Evolutionary conservation across 2,797 vertebrate species (phyloP).

Genomic region (Mormyrops boulengeri): DNA sequence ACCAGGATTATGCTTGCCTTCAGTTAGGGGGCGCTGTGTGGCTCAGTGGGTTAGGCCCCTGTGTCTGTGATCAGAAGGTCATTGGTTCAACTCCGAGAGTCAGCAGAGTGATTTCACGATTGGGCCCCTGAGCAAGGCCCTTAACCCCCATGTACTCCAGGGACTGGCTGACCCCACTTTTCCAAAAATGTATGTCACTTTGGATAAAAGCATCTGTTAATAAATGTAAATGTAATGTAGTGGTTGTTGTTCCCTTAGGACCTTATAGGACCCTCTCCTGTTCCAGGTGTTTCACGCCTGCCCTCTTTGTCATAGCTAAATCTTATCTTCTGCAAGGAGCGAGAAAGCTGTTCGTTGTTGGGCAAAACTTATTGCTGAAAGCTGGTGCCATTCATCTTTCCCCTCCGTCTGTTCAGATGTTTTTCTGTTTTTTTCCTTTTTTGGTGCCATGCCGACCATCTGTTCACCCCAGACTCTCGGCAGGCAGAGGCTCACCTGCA

Average conservation of each 20-base stretch:
- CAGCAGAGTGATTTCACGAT: neutral
- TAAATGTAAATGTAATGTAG: neutral
- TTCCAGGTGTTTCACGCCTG: neutral
- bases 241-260: neutral
- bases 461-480: slow-evolving; percentile 36
- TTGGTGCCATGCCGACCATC: slow-evolving; percentile 34
- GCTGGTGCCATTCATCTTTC: slow-evolving; percentile 31
- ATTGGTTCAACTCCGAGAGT: neutral
- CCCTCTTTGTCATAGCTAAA: neutral
- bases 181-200: neutral
- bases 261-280: neutral
- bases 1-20: neutral
- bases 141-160: neutral
- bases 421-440: slow-evolving; percentile 22
- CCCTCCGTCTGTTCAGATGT: slow-evolving; percentile 34
- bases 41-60: neutral
- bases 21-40: neutral
- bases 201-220: neutral
- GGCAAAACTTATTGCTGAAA: neutral
- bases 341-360: neutral
- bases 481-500: slow-evolving; percentile 43
- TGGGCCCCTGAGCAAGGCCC: neutral
- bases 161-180: neutral
- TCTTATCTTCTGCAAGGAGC: neutral
- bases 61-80: neutral